Base-by-base conservation (phyloP, 2,888 invertebrate genomes). In the Apamea monoglypha region DNA sequence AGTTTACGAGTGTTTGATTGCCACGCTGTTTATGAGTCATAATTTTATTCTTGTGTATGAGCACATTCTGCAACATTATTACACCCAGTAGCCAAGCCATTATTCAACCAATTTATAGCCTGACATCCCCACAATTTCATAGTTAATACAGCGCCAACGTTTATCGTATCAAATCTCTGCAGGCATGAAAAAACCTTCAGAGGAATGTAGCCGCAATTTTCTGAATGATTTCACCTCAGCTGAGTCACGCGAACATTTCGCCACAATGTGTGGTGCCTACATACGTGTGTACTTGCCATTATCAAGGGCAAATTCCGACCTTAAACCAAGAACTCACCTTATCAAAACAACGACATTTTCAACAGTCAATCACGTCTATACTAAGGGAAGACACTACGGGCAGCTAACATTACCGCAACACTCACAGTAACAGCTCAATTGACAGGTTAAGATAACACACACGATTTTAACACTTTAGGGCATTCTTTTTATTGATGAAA, bases 401-500 rank as follows among this genome's bases (percentile, higher is more conserved):
- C 91, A 91, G 91, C 91, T 90, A 91, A 90, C 91, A 88, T 91
- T 91, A 90, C 89, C 90, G 89, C 90, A 80, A 90, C 91, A 91
- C 91, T 88, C 90, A 90, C 91, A 88, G 81, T 80, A 88, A 83
- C 86, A 91, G 87, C 90, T 92, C 90, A 96, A 96, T 96, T 96
- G 96, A 96, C 96, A 93, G 92, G 88, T 91, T 92, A 90, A 86
- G 84, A 88, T 87, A 90, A 90, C 92, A 92, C 91, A 92, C 89
- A 90, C 89, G 89, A 89, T 92, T 91, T 90, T 85, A 91, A 90
- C 90, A 90, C 89, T 91, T 92, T 82, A 83, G 88, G 91, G 89
- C 91, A 92, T 93, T 85, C 90, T 93, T 96, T 96, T 96, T 94
- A 96, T 94, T 95, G 93, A 96, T 95, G 94, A 93, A 92, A 89